Conservation (phyloP, 2,113 vertebrate genomes). For the Lipophrys pholis region DNA sequence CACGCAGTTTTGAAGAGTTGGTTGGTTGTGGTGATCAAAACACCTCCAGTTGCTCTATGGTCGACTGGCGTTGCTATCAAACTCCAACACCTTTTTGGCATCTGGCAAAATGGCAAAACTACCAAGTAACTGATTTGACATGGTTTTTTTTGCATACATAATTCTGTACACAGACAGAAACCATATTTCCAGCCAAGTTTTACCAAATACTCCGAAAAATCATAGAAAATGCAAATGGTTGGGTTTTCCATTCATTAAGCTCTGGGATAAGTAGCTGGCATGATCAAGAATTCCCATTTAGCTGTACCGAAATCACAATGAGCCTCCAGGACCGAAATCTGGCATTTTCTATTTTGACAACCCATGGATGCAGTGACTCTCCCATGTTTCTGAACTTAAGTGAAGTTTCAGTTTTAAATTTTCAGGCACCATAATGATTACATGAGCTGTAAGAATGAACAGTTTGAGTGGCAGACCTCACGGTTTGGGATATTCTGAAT, state of each 20-base stretch:
- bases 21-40: slow-evolving; percentile 5
- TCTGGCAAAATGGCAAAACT: background rate
- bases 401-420: too few species aligned
- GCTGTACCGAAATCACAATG: background rate
- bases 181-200: background rate
- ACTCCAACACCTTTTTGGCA: background rate
- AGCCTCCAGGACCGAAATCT: too few species aligned
- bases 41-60: background rate
- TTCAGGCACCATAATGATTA: too few species aligned
- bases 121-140: background rate
- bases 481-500: too few species aligned
- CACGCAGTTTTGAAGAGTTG: background rate
- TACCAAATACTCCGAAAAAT: background rate
- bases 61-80: background rate
- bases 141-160: background rate
- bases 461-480: too few species aligned
- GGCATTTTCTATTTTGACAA: too few species aligned
- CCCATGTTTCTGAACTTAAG: too few species aligned
- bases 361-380: too few species aligned
- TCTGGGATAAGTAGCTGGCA: background rate
- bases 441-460: too few species aligned
- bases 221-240: background rate
- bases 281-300: background rate
- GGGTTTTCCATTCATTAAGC: background rate
- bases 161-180: background rate